These are phyloP conservation scores for Panurus biarmicus DNA, from an alignment of 2,113 vertebrate species.

Conservation along the genomic window DNA sequence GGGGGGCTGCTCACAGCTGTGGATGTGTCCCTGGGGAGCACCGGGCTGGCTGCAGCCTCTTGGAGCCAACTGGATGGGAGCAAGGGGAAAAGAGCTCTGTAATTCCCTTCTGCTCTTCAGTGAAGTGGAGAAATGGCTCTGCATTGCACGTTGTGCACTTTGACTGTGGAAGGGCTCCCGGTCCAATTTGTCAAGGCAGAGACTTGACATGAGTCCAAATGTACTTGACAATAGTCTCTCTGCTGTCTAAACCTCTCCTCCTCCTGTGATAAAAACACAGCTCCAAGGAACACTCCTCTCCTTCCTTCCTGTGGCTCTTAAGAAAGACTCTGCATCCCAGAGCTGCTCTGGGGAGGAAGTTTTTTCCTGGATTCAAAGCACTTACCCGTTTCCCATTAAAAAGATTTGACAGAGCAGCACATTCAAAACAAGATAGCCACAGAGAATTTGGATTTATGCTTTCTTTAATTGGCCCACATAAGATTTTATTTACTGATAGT, in stretches of 20 bases:
- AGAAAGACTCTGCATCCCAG: background rate
- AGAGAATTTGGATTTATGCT: conserved; percentile 12
- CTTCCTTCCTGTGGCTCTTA: conserved; percentile 5
- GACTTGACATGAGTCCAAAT: background rate
- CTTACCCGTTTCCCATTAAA: background rate
- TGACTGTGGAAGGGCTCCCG: background rate
- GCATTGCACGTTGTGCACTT: background rate
- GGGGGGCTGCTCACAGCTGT: background rate
- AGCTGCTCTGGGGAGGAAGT: background rate
- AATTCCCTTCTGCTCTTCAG: background rate
- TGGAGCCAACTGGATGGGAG: background rate
- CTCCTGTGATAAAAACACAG: conserved; percentile 24
- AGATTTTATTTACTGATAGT: conserved; percentile 41
- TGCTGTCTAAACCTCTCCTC: conserved; percentile 34
- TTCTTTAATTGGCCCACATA: conserved; percentile 25
- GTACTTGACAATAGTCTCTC: conserved; percentile 11
- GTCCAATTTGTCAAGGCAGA: conserved; percentile 22
- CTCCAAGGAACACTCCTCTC: background rate
- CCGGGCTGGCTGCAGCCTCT: background rate
- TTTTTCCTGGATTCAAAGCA: background rate
- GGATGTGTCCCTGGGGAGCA: background rate
- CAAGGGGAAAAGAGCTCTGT: background rate
- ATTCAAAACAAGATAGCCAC: background rate
- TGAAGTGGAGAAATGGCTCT: background rate
- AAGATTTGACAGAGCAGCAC: background rate